A percentile compares a stretch with the other conserved stretches of the same genome.
phyloP scores from a whole-genome alignment of 2,113 vertebrate species.

The Elephantulus edwardii region DNA sequence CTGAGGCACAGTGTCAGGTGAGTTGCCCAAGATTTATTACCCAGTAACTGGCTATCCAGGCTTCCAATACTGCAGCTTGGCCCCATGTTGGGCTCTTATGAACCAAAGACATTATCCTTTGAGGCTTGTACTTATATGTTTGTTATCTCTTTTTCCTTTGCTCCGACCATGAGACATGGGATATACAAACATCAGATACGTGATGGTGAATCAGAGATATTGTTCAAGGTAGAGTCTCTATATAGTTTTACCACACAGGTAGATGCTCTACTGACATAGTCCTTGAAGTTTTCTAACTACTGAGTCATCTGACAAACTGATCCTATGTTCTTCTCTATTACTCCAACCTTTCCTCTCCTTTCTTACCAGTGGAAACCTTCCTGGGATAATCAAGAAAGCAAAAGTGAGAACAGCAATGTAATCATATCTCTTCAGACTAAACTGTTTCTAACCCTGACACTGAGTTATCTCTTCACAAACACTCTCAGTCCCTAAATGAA shows the following conservation, averaged over 20 bases:
- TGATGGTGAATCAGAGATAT: background rate
- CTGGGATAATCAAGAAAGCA: background rate
- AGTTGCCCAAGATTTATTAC: background rate
- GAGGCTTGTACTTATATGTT: background rate
- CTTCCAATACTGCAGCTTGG: background rate
- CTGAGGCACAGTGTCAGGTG: background rate
- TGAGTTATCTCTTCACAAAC: conserved; percentile 7
- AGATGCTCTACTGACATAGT: background rate
- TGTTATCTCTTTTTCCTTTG: background rate
- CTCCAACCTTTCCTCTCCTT: background rate
- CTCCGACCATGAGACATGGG: background rate
- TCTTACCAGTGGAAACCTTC: conserved; percentile 31
- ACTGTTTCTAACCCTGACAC: background rate
- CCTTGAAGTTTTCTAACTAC: background rate
- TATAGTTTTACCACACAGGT: background rate
- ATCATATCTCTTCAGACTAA: conserved; percentile 29
- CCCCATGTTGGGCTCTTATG: background rate
- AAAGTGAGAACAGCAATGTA: background rate
- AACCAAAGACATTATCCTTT: background rate
- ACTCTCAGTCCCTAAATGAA: conserved; percentile 46
- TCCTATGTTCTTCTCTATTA: background rate
- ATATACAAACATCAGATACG: background rate
- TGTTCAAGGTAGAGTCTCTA: background rate
- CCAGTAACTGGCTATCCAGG: background rate
- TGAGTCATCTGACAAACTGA: background rate